These are phyloP conservation scores for Melanostoma scalare DNA, from an alignment of 2,888 invertebrate genomes.

Conservation along the genomic window DNA sequence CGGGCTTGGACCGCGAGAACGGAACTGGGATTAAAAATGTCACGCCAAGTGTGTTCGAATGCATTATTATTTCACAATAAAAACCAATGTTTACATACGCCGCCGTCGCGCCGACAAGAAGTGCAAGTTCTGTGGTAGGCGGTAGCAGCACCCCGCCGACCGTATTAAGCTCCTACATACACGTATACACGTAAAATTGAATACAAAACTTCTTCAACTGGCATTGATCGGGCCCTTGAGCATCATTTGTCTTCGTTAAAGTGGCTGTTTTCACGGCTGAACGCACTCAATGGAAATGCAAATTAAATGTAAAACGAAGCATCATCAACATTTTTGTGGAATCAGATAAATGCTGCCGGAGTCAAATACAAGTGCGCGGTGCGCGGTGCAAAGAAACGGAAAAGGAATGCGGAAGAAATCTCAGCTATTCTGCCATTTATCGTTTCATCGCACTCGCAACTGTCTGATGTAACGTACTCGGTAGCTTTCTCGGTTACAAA, in stretches of 20 bases:
- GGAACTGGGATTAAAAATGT: conserved; percentile 60
- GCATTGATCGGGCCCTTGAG: conserved; percentile 41
- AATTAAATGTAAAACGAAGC: conserved; percentile 58
- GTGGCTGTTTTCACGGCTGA: conserved; percentile 50
- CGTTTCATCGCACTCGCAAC: conserved; percentile 35
- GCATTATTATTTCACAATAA: conserved; percentile 70
- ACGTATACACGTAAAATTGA: conserved; percentile 8
- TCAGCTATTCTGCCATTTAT: conserved; percentile 55
- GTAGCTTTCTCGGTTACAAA: conserved; percentile 57
- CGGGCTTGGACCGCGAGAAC: background rate
- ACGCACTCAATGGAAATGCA: conserved; percentile 50
- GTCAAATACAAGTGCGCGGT: background rate
- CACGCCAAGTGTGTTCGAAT: conserved; percentile 66
- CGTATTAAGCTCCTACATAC: background rate
- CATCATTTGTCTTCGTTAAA: conserved; percentile 68
- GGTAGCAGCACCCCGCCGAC: background rate
- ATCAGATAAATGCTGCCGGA: conserved; percentile 22
- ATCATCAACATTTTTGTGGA: conserved; percentile 43
- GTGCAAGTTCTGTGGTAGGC: conserved; percentile 32
- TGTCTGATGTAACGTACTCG: conserved; percentile 14
- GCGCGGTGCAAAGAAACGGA: conserved; percentile 18
- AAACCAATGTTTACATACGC: conserved; percentile 54
- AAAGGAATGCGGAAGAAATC: conserved; percentile 46
- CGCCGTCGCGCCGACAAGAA: conserved; percentile 14
- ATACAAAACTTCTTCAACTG: conserved; percentile 25